Evolutionary conservation across 2,113 vertebrate genomes (phyloP).

Genomic region (Apteryx owenii): DNA sequence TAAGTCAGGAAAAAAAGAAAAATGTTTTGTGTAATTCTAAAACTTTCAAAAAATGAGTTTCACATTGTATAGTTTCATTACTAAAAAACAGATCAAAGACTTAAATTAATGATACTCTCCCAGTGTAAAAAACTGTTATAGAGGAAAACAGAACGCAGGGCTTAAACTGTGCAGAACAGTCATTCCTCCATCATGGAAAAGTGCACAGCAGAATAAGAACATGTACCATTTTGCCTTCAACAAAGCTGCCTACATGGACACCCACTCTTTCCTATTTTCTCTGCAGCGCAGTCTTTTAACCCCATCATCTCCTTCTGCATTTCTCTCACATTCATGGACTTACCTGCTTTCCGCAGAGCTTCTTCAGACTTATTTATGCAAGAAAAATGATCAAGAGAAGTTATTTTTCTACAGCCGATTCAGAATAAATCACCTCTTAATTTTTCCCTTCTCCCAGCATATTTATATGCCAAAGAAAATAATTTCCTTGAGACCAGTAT

Average conservation of each 20-base stretch:
- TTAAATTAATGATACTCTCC: background rate
- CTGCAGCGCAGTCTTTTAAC: slow-evolving; percentile 16
- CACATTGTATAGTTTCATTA: background rate
- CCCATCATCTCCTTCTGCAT: background rate
- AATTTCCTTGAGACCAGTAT: background rate
- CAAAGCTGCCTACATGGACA: slow-evolving; percentile 19
- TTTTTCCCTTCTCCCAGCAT: background rate
- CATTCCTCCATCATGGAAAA: background rate
- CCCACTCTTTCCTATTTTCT: slow-evolving; percentile 52
- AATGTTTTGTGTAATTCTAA: background rate
- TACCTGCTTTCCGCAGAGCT: background rate
- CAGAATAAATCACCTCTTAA: background rate
- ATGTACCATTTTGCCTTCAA: slow-evolving; percentile 42
- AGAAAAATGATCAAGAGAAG: background rate
- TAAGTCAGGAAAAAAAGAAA: background rate
- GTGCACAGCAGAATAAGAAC: slow-evolving; percentile 37
- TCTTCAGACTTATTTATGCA: background rate
- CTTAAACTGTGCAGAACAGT: slow-evolving; percentile 14
- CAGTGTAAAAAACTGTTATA: background rate
- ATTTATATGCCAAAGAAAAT: background rate
- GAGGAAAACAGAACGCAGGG: background rate
- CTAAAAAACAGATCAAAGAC: background rate
- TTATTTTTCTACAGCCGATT: background rate
- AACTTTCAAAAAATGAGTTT: background rate
- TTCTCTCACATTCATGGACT: background rate